Evolutionary conservation across 1,140 invertebrate genomes (phyloP), one percentile per base, ranked within the genome.

Genomic region (Stenopsyche tienmushanensis): DNA sequence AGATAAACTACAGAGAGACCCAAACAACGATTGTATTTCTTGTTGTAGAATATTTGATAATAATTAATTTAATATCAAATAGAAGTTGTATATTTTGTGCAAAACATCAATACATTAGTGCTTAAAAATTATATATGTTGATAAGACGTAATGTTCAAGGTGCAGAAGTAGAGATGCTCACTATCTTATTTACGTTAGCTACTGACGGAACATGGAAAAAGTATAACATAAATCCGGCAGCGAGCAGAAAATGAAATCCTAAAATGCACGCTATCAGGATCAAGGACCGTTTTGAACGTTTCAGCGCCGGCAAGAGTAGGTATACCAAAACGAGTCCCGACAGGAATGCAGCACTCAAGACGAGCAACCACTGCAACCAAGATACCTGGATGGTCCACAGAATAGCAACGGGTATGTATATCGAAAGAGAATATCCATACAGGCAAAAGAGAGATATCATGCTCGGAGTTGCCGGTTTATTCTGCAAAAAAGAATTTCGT

Each of bases 371-470:
- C 72, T 96, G 94, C 15, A 97, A 80, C 84, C 89, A 88, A 2
- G 80, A 82, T 7, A 95, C 83, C 78, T 90, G 86, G 66, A 97
- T 92, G 0, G 93, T 88, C 93, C 94, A 97, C 3, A 98, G 78
- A 71, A 97, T 87, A n/a, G 94, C 92, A 3, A 96, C 88, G 7
- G 96, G 96, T 72, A 98, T 88, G 75, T 95, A 98, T 68, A 98
- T 93, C 26, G 92, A 87, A 41, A 99, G 78, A 0, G 94, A 97
- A 76, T 99, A 99, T 13, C 96, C 96, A 77, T 98, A 99, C 1
- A 97, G 82, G 77, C 94, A 97, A 67, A 98, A 83, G 3, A 97
- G 83, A 55, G 91, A 89, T 65, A 96, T 82, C 71, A 94, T 86
- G 20, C 86, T 86, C 25, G 88, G 85, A 1, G 83, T 76, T 20